Conservation (phyloP, 1,140 invertebrate species). For the Lucilia cuprina region DNA sequence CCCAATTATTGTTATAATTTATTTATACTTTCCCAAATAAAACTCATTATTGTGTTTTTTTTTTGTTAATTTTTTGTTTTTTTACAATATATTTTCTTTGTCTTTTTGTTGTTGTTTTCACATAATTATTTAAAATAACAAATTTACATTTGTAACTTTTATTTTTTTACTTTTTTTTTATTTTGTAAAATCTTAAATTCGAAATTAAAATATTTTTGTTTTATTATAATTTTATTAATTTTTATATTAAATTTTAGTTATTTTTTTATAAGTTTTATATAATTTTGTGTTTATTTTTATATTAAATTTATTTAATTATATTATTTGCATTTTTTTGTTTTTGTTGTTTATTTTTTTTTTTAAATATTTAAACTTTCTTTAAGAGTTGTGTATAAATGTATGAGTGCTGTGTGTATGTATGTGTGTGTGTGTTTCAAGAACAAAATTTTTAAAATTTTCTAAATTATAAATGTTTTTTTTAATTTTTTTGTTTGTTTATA, state of each 20-base stretch:
- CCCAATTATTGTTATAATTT: neutral
- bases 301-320: slow-evolving; percentile 48
- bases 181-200: slow-evolving; percentile 35
- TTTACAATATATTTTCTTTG: slow-evolving; percentile 34
- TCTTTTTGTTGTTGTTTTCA: slow-evolving; percentile 20
- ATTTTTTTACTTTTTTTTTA: slow-evolving; percentile 26
- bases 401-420: neutral
- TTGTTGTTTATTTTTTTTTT: neutral
- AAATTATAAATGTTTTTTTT: no score
- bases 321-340: neutral
- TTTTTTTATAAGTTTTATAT: neutral
- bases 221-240: slow-evolving; percentile 54
- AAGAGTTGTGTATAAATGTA: neutral
- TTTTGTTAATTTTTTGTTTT: slow-evolving; percentile 23
- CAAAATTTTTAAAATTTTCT: neutral
- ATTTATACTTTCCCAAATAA: neutral
- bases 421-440: neutral
- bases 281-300: neutral
- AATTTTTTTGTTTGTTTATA: neutral
- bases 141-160: slow-evolving; percentile 24
- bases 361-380: slow-evolving; percentile 40
- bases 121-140: slow-evolving; percentile 35
- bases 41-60: neutral
- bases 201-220: slow-evolving; percentile 40
- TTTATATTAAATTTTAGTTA: slow-evolving; percentile 59